phyloP scores from a whole-genome alignment of 2,113 vertebrate genomes.

The Ailurus styani region DNA sequence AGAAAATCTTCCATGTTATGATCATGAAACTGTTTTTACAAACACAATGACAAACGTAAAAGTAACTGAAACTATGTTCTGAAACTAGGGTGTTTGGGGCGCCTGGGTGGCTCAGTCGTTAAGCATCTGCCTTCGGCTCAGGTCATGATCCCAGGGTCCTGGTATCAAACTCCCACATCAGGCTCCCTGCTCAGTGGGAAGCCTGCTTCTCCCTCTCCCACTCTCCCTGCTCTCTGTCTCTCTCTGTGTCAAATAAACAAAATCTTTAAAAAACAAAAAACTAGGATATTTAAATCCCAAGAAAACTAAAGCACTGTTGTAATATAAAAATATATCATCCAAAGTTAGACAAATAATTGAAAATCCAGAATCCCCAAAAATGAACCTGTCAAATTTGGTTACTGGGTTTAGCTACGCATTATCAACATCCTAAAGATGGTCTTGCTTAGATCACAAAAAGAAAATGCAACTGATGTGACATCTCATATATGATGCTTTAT shows the following conservation, averaged over 20 bases:
- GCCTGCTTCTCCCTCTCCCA: too few relatives aligned
- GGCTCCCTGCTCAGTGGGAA: too few relatives aligned
- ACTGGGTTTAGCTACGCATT: not conserved
- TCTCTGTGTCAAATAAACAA: too few relatives aligned
- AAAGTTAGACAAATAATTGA: not conserved
- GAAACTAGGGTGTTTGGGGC: not conserved
- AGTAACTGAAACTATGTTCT: not conserved
- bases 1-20: not conserved
- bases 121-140: too few relatives aligned
- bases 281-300: not conserved
- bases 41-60: not conserved
- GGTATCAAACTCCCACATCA: too few relatives aligned
- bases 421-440: not conserved
- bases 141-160: too few relatives aligned
- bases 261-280: too few relatives aligned
- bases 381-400: not conserved
- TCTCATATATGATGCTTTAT: not conserved
- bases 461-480: not conserved
- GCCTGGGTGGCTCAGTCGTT: too few relatives aligned
- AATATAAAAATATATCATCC: not conserved
- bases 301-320: not conserved
- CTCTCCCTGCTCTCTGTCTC: too few relatives aligned
- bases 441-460: not conserved
- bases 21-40: not conserved
- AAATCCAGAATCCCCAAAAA: constrained; percentile 26